Conservation (phyloP, 2,888 invertebrate genomes). For the Sminthurinus aureus region DNA sequence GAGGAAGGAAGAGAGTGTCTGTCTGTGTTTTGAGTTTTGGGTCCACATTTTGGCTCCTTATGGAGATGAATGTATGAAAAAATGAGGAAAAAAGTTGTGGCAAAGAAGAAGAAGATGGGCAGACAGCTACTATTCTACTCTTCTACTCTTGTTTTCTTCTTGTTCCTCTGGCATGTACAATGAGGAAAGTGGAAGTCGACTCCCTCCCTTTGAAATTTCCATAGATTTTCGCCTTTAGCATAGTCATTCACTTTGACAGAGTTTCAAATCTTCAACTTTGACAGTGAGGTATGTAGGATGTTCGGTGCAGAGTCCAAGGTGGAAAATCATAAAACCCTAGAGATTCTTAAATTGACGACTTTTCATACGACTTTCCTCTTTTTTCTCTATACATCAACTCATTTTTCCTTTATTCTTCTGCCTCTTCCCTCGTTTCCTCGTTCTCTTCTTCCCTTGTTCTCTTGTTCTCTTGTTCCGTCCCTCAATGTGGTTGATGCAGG, state of each 20-base stretch:
- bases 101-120: background rate
- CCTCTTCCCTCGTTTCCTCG: background rate
- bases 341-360: slow-evolving; percentile 6
- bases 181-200: background rate
- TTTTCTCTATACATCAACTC: slow-evolving; percentile 13
- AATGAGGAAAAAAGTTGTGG: background rate
- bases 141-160: too few species aligned
- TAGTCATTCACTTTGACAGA: slow-evolving; percentile 31
- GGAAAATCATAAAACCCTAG: slow-evolving; percentile 14
- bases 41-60: too few species aligned
- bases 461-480: too few species aligned
- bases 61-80: background rate
- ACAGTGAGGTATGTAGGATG: background rate
- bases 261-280: background rate
- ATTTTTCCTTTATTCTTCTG: background rate
- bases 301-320: background rate
- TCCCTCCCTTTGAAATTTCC: slow-evolving; percentile 20
- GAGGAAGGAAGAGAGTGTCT: background rate
- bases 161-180: too few species aligned
- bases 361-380: background rate
- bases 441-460: too few species aligned
- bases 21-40: background rate
- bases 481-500: background rate
- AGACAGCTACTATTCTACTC: too few species aligned
- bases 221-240: slow-evolving; percentile 33